phyloP scores from a whole-genome alignment of 2,797 vertebrate species.

The Mycteria americana region DNA sequence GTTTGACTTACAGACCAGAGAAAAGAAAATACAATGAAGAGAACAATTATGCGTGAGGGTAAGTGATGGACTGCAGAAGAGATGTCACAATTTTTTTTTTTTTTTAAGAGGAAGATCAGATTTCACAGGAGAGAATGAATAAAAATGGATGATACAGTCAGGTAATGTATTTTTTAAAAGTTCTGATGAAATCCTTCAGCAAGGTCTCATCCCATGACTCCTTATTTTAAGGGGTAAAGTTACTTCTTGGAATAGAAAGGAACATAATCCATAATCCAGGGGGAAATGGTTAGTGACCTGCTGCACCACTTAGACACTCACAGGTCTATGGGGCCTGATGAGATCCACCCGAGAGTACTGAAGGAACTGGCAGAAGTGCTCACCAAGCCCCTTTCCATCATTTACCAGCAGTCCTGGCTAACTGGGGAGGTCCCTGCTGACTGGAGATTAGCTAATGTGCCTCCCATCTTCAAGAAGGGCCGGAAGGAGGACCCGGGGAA shows the following conservation, averaged over 20 bases:
- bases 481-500: too few relatives aligned
- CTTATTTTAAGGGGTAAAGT: background rate
- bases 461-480: too few relatives aligned
- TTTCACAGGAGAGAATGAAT: background rate
- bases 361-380: too few relatives aligned
- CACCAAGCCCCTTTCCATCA: too few relatives aligned
- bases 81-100: background rate
- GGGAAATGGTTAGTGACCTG: too few relatives aligned
- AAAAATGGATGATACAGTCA: background rate
- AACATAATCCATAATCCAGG: too few relatives aligned
- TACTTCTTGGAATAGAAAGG: background rate
- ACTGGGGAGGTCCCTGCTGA: too few relatives aligned
- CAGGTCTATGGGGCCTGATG: too few relatives aligned
- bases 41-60: background rate
- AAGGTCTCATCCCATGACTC: background rate
- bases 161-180: background rate
- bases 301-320: too few relatives aligned
- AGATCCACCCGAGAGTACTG: too few relatives aligned
- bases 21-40: background rate
- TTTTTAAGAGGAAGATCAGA: background rate
- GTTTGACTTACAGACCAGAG: background rate
- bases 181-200: background rate
- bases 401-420: too few relatives aligned
- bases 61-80: background rate
- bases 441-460: too few relatives aligned